Conservation (phyloP, 2,888 invertebrate genomes). For the Hydrotaea diabolus region DNA sequence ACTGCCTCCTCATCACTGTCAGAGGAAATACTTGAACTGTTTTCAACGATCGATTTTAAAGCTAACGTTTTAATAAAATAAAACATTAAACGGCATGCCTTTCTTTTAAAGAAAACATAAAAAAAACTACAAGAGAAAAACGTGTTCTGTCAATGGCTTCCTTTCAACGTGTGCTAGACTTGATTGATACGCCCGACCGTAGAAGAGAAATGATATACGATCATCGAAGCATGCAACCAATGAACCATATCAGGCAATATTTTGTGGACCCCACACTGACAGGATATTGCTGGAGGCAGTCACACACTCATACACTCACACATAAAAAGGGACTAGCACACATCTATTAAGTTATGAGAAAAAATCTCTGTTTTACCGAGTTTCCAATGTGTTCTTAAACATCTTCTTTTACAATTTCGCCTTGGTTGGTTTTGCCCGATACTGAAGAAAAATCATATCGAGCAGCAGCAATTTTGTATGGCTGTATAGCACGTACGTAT, state of each 20-base stretch:
- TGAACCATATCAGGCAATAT: slow-evolving; percentile 33
- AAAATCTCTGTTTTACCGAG: slow-evolving; percentile 38
- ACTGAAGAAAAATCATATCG: slow-evolving; percentile 42
- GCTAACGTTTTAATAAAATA: neutral
- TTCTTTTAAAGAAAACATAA: neutral
- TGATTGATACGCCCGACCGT: slow-evolving; percentile 28
- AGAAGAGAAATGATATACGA: slow-evolving; percentile 27
- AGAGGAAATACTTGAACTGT: too few relatives aligned
- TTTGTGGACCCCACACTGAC: neutral
- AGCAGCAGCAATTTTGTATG: slow-evolving; percentile 34
- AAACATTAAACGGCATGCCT: slow-evolving; percentile 17
- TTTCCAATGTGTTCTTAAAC: slow-evolving; percentile 34
- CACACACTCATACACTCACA: neutral
- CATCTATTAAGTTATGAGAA: slow-evolving; percentile 29
- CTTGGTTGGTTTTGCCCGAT: neutral
- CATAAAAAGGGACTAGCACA: neutral
- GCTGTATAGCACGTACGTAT: neutral
- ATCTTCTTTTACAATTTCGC: slow-evolving; percentile 17
- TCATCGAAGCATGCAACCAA: slow-evolving; percentile 36
- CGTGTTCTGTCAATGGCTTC: slow-evolving; percentile 21
- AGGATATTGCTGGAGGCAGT: neutral
- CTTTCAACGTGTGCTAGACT: slow-evolving; percentile 4
- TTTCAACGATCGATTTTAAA: too few relatives aligned
- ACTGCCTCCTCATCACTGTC: too few relatives aligned
- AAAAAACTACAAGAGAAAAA: too few relatives aligned